These are phyloP conservation scores for Psammodynastes pulverulentus DNA, from an alignment of 2,113 vertebrate species.

Conservation along the genomic window DNA sequence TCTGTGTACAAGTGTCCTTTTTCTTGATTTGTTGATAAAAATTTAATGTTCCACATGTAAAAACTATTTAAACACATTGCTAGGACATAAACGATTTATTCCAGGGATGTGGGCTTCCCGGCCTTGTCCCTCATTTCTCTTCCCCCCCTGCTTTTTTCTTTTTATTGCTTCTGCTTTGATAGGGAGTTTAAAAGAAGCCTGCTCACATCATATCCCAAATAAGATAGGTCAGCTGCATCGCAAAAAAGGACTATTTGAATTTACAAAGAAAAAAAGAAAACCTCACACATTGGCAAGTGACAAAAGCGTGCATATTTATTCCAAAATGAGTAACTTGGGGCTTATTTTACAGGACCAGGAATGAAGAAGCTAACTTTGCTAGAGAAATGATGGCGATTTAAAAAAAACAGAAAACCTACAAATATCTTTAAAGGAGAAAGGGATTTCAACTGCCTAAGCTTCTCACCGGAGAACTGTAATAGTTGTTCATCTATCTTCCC, in stretches of 20 bases:
- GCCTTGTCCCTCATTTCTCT: not conserved
- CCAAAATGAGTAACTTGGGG: not conserved
- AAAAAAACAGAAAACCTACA: not conserved
- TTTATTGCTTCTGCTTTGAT: constrained; percentile 22
- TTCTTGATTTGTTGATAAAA: constrained; percentile 65
- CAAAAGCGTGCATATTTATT: constrained; percentile 29
- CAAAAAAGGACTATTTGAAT: constrained; percentile 31
- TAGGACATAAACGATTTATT: constrained; percentile 34
- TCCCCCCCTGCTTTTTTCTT: constrained; percentile 34
- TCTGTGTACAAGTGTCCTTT: constrained; percentile 60
- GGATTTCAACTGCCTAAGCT: not conserved
- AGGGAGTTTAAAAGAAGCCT: not conserved
- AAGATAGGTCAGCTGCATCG: not conserved
- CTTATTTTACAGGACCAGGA: not conserved
- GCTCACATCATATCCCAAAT: constrained; percentile 43
- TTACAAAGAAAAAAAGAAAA: not conserved
- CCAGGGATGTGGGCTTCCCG: not conserved
- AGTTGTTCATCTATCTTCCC: not conserved
- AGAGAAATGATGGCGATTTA: not conserved
- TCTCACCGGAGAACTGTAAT: not conserved
- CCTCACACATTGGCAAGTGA: not conserved
- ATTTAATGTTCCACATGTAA: constrained; percentile 66
- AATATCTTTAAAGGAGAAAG: not conserved
- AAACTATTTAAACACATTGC: constrained; percentile 61
- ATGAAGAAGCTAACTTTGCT: not conserved